phyloP scores from a whole-genome alignment of 2,797 vertebrate species.

The Holocentrus rufus region DNA sequence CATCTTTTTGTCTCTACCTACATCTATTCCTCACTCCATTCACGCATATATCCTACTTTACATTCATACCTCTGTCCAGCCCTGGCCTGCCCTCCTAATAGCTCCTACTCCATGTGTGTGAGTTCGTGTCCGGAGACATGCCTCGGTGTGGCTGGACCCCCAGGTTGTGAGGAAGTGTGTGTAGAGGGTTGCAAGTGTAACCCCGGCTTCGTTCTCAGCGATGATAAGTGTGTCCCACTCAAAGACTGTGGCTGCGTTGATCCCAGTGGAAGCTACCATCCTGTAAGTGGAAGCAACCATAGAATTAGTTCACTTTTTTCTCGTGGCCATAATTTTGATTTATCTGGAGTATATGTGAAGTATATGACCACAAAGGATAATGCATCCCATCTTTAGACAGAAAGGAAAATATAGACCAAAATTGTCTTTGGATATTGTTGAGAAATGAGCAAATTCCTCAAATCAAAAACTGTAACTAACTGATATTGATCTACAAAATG shows the following conservation, averaged over 20 bases:
- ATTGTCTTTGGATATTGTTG: too few species aligned
- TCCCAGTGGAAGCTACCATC: conserved; percentile 74
- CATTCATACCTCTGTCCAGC: conserved; percentile 62
- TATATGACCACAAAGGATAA: too few species aligned
- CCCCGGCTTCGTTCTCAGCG: conserved; percentile 84
- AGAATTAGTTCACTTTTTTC: background rate
- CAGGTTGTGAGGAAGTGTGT: conserved; percentile 78
- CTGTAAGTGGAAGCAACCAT: conserved; percentile 72
- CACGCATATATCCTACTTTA: background rate
- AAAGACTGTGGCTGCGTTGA: conserved; percentile 85
- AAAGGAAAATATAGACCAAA: too few species aligned
- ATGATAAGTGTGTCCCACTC: conserved; percentile 78
- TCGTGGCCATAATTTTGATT: background rate
- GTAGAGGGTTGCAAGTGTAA: conserved; percentile 85
- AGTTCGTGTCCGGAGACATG: conserved; percentile 83
- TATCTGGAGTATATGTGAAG: too few species aligned
- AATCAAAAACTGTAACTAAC: too few species aligned
- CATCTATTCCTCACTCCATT: background rate
- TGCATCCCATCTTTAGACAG: too few species aligned
- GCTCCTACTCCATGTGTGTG: conserved; percentile 83
- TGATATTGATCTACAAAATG: too few species aligned
- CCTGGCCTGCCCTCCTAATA: conserved; percentile 82
- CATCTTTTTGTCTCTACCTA: too few species aligned
- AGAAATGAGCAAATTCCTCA: too few species aligned
- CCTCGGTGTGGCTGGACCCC: conserved; percentile 48